Conservation (phyloP, 2,888 invertebrate genomes). For the Zaprionus obscuricornis region DNA sequence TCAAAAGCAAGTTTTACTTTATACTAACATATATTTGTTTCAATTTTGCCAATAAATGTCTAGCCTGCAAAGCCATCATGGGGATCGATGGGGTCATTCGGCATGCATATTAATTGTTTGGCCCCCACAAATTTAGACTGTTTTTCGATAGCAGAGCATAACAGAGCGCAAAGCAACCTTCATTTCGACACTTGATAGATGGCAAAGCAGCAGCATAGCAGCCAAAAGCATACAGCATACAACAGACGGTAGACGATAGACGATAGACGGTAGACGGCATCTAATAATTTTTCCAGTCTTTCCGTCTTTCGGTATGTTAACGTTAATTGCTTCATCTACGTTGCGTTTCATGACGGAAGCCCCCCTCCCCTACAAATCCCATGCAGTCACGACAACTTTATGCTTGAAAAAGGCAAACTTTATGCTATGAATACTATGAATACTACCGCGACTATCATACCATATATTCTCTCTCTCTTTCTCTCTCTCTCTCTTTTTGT, state of each 20-base stretch:
- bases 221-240: background rate
- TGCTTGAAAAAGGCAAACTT: too few species aligned
- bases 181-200: slow-evolving; percentile 62
- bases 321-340: slow-evolving; percentile 39
- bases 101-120: slow-evolving; percentile 54
- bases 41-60: slow-evolving; percentile 26
- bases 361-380: slow-evolving; percentile 13
- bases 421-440: too few species aligned
- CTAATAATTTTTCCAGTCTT: slow-evolving; percentile 34
- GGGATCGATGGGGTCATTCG: slow-evolving; percentile 31
- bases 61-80: slow-evolving; percentile 7
- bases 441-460: too few species aligned
- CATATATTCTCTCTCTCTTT: too few species aligned
- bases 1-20: too few species aligned
- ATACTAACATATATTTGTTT: slow-evolving; percentile 9
- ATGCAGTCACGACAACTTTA: slow-evolving; percentile 48
- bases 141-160: background rate
- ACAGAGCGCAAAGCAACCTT: slow-evolving; percentile 55
- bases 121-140: slow-evolving; percentile 15
- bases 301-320: too few species aligned
- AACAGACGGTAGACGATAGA: background rate
- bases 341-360: slow-evolving; percentile 31
- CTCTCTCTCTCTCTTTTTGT: too few species aligned
- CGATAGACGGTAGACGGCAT: too few species aligned
- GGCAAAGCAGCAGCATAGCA: slow-evolving; percentile 24